Evolutionary conservation across 1,140 invertebrate genomes (phyloP).

Genomic region (Potamilus streckersoni): DNA sequence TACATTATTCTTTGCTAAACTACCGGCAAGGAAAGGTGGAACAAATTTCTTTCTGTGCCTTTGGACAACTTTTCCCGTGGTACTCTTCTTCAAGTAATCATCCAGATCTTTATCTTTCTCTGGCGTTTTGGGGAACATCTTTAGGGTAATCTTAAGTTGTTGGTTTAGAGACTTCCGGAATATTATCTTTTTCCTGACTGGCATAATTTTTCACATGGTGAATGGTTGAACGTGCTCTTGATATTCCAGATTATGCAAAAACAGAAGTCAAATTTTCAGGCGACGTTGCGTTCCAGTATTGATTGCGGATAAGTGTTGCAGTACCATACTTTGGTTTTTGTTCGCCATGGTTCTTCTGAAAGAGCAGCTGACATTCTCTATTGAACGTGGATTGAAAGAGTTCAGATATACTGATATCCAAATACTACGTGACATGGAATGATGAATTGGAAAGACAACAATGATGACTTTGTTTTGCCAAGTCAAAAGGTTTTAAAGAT

Average conservation of each 20-base stretch:
- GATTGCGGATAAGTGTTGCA: neutral
- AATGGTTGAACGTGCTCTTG: neutral
- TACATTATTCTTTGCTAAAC: too few species aligned
- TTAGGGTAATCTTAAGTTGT: too few species aligned
- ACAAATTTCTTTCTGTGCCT: too few species aligned
- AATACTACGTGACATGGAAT: constrained; percentile 6
- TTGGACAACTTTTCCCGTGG: too few species aligned
- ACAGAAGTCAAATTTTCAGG: constrained; percentile 10
- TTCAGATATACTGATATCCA: constrained; percentile 15
- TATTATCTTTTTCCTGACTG: neutral
- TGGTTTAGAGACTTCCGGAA: too few species aligned
- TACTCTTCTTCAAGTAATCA: too few species aligned
- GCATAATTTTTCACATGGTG: neutral
- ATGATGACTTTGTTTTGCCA: constrained; percentile 5
- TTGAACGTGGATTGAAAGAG: constrained; percentile 11
- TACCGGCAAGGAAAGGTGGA: too few species aligned
- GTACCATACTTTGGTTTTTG: constrained; percentile 1
- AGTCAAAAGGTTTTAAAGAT: constrained; percentile 8
- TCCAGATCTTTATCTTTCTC: too few species aligned
- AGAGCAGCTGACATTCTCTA: constrained; percentile 11
- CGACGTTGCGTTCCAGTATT: constrained; percentile 15
- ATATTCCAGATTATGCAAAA: constrained; percentile 12
- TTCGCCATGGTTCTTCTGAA: constrained; percentile 4
- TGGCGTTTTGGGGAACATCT: too few species aligned
- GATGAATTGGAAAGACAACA: constrained; percentile 13